Evolutionary conservation across 1,140 invertebrate species (phyloP), one percentile per base, ranked within the genome.

Genomic region (Epicauta chinensis): DNA sequence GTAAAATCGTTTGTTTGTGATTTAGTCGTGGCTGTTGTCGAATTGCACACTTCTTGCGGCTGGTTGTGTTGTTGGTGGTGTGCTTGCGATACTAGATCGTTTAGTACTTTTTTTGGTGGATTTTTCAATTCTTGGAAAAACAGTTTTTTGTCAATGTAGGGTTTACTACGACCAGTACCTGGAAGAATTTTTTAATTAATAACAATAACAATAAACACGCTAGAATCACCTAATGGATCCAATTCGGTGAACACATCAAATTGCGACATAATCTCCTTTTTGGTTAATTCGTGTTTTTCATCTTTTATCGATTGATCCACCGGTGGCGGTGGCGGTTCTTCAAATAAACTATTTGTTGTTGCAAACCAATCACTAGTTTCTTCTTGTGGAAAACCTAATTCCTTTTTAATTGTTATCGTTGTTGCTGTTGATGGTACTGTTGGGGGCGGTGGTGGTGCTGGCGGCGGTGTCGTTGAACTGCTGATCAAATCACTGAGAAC

Each of bases 111-210:
- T 76, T 91, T 91, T 44, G 89, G 88, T 54, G 89, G 90, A 74
- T 93, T 93, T 77, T 93, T 93, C 54, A 93, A 76, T 65, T 93
- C 87, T 75, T 91, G 87, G 77, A 95, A 95, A 74, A 95, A 94
- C 70, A 92, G 89, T 78, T 93, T 93, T 74, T 92, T 92, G 77
- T 95, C 91, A 61, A 94, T 81, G 75, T 92, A 94, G 37, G 91
- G 91, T 73, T 87, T 89, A 73, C 82, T 89, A 68, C 86, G 80
- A 60, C 91, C 89, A 56, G 89, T 91, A 62, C 91, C 90, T 66
- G 93, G 16, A 12, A 39, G 9, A 39, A 12, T 12, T 39, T 12
- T 11, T 2, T 14, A 14, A 13, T 16, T 4, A 16, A 40, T 13
- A 40, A 40, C 3, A 41, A 41, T 23, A 17, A 5, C n/a, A 7